Conservation (phyloP, 1,140 invertebrate genomes). For the Bradysia coprophila region DNA sequence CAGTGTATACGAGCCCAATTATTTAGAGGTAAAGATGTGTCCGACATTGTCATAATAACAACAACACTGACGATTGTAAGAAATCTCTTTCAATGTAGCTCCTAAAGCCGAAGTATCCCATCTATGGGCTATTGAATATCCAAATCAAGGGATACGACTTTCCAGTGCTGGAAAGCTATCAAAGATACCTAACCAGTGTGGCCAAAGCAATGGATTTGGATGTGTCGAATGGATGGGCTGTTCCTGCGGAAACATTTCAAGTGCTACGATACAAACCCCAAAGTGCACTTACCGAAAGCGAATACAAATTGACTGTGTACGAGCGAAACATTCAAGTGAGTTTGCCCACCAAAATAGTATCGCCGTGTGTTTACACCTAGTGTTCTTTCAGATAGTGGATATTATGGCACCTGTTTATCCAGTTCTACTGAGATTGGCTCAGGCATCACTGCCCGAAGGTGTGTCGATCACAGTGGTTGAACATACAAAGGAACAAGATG, state of each 20-base stretch:
- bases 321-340: constrained; percentile 54
- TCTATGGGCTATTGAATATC: constrained; percentile 56
- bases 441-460: constrained; percentile 53
- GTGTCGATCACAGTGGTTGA: constrained; percentile 43
- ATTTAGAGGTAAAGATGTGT: constrained; percentile 27
- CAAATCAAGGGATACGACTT: constrained; percentile 69
- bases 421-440: constrained; percentile 46
- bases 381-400: constrained; percentile 30
- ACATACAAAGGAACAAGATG: constrained; percentile 35
- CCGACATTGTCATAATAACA: not conserved
- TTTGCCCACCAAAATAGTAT: constrained; percentile 6
- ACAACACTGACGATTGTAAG: too few species aligned
- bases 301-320: constrained; percentile 56
- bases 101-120: constrained; percentile 42
- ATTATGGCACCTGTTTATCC: constrained; percentile 32
- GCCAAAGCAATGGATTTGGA: constrained; percentile 53
- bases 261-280: constrained; percentile 48
- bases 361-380: not conserved
- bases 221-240: constrained; percentile 58
- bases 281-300: constrained; percentile 38
- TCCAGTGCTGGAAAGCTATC: constrained; percentile 58
- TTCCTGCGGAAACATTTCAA: constrained; percentile 43
- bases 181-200: constrained; percentile 52
- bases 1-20: constrained; percentile 33
- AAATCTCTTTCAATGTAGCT: constrained; percentile 26